These are phyloP conservation scores for Xanthorhoe spadicearia DNA, from an alignment of 2,888 invertebrate species.

Conservation along the genomic window DNA sequence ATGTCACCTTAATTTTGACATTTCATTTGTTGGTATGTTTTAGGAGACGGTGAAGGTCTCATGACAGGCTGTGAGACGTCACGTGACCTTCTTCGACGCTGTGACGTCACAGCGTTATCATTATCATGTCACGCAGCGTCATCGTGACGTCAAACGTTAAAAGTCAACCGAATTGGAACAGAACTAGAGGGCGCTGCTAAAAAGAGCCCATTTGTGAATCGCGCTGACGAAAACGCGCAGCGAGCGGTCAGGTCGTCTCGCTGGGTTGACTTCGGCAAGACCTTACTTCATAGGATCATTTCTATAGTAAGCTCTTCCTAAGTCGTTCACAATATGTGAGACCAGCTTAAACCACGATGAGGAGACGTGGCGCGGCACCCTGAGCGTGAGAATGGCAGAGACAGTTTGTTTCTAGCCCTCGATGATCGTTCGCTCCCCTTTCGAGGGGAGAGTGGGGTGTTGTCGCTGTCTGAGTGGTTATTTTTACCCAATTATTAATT, in stretches of 20 bases:
- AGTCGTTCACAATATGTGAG: constrained; percentile 15
- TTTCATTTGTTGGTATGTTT: no score
- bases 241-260: neutral
- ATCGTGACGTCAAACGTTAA: constrained; percentile 3
- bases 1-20: no score
- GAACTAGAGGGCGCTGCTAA: constrained; percentile 20
- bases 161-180: neutral
- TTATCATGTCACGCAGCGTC: constrained; percentile 5
- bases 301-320: constrained; percentile 18
- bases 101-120: neutral
- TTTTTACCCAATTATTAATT: neutral
- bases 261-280: neutral
- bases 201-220: constrained; percentile 7
- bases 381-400: constrained; percentile 16
- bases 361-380: constrained; percentile 18
- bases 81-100: no score
- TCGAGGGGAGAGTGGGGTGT: constrained; percentile 21
- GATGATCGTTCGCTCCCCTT: constrained; percentile 27
- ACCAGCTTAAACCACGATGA: constrained; percentile 17
- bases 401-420: constrained; percentile 10
- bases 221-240: constrained; percentile 23
- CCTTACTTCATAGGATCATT: constrained; percentile 19
- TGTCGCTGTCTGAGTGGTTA: constrained; percentile 17
- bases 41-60: no score
- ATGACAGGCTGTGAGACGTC: constrained; percentile 2